A percentile compares a stretch with the other conserved stretches of the same genome.
These are phyloP conservation scores for Aleiodes sp. DNA, from an alignment of 1,140 invertebrate species.

Conservation along the genomic window DNA sequence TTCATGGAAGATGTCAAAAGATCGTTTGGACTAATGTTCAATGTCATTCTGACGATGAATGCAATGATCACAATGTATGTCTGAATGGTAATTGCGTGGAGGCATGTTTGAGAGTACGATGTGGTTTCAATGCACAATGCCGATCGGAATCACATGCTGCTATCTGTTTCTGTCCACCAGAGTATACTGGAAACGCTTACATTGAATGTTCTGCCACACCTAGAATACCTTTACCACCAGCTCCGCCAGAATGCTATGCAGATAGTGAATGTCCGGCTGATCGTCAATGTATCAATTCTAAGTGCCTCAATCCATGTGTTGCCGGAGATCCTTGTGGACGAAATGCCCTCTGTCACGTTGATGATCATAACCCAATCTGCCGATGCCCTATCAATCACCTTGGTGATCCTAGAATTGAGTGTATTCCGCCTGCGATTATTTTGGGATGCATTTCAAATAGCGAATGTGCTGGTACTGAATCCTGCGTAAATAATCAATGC, in stretches of 20 bases:
- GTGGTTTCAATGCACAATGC: constrained; percentile 87
- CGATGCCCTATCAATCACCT: constrained; percentile 80
- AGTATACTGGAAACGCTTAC: constrained; percentile 84
- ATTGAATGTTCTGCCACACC: constrained; percentile 77
- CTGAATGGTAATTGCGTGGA: constrained; percentile 79
- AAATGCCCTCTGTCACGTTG: constrained; percentile 81
- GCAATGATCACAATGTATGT: constrained; percentile 77
- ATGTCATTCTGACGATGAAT: constrained; percentile 80
- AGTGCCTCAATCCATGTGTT: constrained; percentile 82
- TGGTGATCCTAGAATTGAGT: constrained; percentile 78
- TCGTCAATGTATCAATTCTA: constrained; percentile 77
- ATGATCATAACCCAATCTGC: constrained; percentile 79
- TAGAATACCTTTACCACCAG: constrained; percentile 60
- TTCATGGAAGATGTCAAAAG: constrained; percentile 71
- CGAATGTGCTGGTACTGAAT: constrained; percentile 81
- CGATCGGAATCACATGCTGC: constrained; percentile 78
- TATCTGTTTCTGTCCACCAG: constrained; percentile 79
- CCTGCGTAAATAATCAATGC: constrained; percentile 82
- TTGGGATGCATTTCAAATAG: constrained; percentile 78
- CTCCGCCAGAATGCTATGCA: constrained; percentile 75
- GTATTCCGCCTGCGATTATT: constrained; percentile 74
- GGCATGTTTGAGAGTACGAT: constrained; percentile 79
- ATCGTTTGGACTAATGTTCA: constrained; percentile 61
- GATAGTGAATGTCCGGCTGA: constrained; percentile 81
- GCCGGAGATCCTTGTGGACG: constrained; percentile 74